Evolutionary conservation across 2,113 vertebrate species (phyloP), one percentile per base, ranked within the genome.

Genomic region (Martes martes): DNA sequence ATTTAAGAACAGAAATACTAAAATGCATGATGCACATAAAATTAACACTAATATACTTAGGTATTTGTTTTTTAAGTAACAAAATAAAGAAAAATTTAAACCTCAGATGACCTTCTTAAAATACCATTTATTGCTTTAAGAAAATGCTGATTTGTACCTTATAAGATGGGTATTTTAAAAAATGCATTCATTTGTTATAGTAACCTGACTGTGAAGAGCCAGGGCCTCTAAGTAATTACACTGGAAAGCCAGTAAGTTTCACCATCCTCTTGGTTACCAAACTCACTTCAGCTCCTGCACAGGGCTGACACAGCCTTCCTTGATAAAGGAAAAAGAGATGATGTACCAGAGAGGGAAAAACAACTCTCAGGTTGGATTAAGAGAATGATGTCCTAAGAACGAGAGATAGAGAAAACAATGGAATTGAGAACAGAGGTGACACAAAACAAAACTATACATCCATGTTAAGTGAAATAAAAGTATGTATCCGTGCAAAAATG

Each of bases 51-150:
- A 93, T 74, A 82, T 47, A 67, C 28, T 55, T 63, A 91, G 4
- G 23, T 10, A n/a, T 26, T 78, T 89, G 65, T 39, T 67, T 82
- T 76, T 73, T 57, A 65, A 95, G 65, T 52, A 81, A 76, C 31
- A 69, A 13, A 94, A 88, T 57, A 85, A 84, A 82, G 23, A 84
- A 83, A 82, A 93, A 91, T 28, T 86, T 69, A 81, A 97, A 61
- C 45, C 76, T 47, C 24, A 73, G 18, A 73, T 47, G 39, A 86
- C 4, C 59, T 33, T 79, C 36, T 87, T 76, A 88, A 67, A 78
- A 67, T 81, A 81, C 36, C 57, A 95, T 63, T 33, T 93, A 42
- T 13, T 92, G 31, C n/a, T 95, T 95, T 59, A 94, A 39, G 73
- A 82, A 89, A 94, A 94, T 55, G 39, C 28, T 74, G n/a, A 71